Evolutionary conservation across 2,113 vertebrate species (phyloP), one percentile per base, ranked within the genome.

Genomic region (Leptodactylus fuscus): DNA sequence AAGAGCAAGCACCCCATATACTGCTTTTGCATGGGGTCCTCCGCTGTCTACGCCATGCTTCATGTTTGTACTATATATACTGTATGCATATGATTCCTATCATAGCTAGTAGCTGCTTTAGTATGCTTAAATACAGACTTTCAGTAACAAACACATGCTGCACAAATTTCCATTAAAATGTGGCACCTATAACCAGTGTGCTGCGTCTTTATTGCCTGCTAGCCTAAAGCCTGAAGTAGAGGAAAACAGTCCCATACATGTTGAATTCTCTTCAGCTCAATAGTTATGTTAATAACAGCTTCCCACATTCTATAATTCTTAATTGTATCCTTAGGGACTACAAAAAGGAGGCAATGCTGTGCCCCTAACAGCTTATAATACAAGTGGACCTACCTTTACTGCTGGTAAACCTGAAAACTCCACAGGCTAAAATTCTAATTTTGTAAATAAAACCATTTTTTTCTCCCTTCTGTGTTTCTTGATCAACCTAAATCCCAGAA

Each of bases 401-500:
- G 93, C 91, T 89, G 89, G 84, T 92, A 89, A 93, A 92, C 92
- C 92, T 91, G 85, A 89, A 88, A 88, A 85, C 93, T 94, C 94
- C 93, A 94, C 93, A 93, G 94, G 94, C 92, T 89, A 94, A 94
- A 95, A 95, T 95, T 94, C 90, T 94, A 92, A 91, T 93, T 94
- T 94, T 94, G 92, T 93, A 93, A 94, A 95, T 95, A 94, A 95
- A 94, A 94, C 91, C 65, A 87, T 90, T 94, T 96, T 90, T 95
- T 95, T 94, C 53, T 89, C 94, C 91, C 29, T 60, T 53, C 96
- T 97, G 96, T 82, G 95, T 82, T 95, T 97, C 38, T 97, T 95
- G 95, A 95, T 97, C 96, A 96, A 93, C 88, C 81, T 5, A 44
- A 79, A 90, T 92, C 95, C 95, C 96, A 94, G 88, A 90, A 93